Evolutionary conservation across 2,888 invertebrate genomes (phyloP).

Genomic region (Julus scandinavius): DNA sequence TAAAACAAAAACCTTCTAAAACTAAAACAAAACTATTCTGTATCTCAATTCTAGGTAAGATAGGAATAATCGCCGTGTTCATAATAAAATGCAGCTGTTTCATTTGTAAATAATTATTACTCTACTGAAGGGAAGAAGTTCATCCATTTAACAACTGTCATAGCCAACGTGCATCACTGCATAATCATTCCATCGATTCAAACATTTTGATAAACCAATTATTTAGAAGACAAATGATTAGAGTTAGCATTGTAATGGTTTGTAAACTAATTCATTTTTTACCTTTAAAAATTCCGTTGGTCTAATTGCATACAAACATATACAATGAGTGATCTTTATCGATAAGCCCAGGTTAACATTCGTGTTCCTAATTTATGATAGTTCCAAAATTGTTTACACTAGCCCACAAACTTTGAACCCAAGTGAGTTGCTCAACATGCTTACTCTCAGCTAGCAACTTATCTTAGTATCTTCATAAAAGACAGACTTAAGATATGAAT

Average conservation of each 20-base stretch:
- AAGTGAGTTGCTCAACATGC: no score
- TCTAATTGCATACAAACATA: neutral
- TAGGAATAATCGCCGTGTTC: neutral
- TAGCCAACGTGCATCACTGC: neutral
- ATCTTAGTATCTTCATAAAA: no score
- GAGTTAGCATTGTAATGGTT: neutral
- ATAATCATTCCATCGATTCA: constrained; percentile 21
- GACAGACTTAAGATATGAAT: no score
- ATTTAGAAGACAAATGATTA: neutral
- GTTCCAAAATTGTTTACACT: no score
- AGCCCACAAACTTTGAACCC: no score
- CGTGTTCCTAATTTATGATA: neutral
- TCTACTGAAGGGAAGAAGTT: neutral
- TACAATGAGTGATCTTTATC: neutral
- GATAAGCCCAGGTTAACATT: neutral
- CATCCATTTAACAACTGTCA: constrained; percentile 2
- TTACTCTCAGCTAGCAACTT: no score
- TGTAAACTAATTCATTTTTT: neutral
- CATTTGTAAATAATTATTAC: constrained; percentile 2
- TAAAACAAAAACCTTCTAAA: neutral
- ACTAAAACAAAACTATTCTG: no score
- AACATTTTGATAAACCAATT: neutral
- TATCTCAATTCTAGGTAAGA: neutral
- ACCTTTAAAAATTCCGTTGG: neutral
- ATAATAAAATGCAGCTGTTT: constrained; percentile 24